phyloP scores from a whole-genome alignment of 2,888 invertebrate species.

The Cheilosia grossa region DNA sequence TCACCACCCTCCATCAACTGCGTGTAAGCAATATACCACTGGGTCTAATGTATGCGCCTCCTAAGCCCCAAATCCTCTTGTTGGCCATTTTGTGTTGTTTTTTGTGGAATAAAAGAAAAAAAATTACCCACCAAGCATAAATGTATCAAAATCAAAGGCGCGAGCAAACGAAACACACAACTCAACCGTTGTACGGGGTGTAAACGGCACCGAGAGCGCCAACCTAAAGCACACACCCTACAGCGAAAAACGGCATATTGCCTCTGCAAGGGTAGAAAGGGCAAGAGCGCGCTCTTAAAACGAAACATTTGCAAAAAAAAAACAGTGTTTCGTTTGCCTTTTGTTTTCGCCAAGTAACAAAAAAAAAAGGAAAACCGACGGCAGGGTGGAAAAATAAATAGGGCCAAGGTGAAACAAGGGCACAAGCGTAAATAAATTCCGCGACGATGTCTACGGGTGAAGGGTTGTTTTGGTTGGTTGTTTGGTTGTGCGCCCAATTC shows the following conservation, averaged over 20 bases:
- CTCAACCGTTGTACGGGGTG: conserved; percentile 48
- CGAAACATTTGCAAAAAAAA: conserved; percentile 31
- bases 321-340: conserved; percentile 1
- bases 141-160: conserved; percentile 48
- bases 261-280: conserved; percentile 12
- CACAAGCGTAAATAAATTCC: conserved; percentile 62
- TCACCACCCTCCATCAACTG: conserved; percentile 4
- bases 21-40: not conserved
- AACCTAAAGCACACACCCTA: conserved; percentile 15
- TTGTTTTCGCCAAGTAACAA: conserved; percentile 3
- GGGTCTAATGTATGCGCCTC: conserved; percentile 6
- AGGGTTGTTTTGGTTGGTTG: conserved; percentile 25
- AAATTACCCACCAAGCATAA: conserved; percentile 37
- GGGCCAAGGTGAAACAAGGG: conserved; percentile 71
- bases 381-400: conserved; percentile 21
- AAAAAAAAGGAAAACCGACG: not conserved
- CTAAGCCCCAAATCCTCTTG: conserved; percentile 37
- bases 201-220: conserved; percentile 31
- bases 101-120: conserved; percentile 17
- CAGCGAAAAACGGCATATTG: conserved; percentile 15
- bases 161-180: conserved; percentile 42
- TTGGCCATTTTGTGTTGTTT: conserved; percentile 30
- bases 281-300: conserved; percentile 27
- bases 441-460: conserved; percentile 66
- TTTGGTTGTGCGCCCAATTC: not conserved